Conservation (phyloP, 2,888 invertebrate species). For the Eudemis profundana region DNA sequence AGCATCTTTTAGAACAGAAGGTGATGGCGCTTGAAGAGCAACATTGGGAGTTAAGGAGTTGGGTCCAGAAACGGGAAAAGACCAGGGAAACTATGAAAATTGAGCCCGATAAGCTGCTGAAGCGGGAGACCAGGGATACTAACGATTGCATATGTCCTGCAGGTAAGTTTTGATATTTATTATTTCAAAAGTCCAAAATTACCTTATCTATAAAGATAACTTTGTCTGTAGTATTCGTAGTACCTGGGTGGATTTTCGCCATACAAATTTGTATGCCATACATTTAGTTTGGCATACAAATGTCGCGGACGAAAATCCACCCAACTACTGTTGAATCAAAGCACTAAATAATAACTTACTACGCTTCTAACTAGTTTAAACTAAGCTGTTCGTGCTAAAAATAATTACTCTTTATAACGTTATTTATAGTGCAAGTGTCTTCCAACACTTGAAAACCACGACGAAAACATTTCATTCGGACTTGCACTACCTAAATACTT, state of each 20-base stretch:
- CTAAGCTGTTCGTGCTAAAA: conserved; percentile 23
- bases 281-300: no score
- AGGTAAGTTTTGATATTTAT: conserved; percentile 63
- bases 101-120: conserved; percentile 58
- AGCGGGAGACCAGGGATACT: conserved; percentile 69
- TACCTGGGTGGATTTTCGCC: no score
- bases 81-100: conserved; percentile 41
- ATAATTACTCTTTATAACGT: conserved; percentile 21
- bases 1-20: conserved; percentile 73
- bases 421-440: conserved; percentile 35
- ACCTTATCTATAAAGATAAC: no score
- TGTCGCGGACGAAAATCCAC: no score
- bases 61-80: conserved; percentile 54
- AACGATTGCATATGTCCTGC: conserved; percentile 77
- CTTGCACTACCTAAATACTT: not conserved
- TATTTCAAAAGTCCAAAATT: not conserved
- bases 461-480: conserved; percentile 17
- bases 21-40: conserved; percentile 69
- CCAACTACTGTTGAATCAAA: no score
- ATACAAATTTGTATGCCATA: no score
- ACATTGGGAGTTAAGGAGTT: conserved; percentile 51
- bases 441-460: conserved; percentile 34
- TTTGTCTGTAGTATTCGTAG: no score
- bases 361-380: conserved; percentile 6
- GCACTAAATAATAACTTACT: no score